phyloP scores from a whole-genome alignment of 2,113 vertebrate genomes.

The Malaclemys terrapin region DNA sequence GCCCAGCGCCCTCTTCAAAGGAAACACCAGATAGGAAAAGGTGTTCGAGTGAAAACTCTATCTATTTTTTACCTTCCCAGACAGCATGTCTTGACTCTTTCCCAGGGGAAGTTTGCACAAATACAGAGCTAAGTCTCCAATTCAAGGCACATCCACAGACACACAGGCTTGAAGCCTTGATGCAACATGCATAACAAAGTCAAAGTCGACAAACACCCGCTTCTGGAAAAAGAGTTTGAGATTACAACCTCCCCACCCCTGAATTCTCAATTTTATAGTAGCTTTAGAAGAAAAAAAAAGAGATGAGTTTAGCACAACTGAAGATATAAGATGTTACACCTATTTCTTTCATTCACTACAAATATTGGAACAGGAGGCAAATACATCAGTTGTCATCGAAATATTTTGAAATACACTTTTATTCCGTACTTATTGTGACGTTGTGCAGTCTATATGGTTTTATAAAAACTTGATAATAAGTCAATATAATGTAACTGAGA shows the following conservation, averaged over 20 bases:
- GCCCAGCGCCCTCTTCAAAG: neutral
- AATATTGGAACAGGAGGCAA: neutral
- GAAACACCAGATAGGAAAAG: neutral
- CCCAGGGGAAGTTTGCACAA: neutral
- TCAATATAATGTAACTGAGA: too few species aligned
- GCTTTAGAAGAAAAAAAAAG: neutral
- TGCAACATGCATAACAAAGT: rapidly evolving
- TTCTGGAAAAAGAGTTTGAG: neutral
- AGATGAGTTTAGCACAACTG: neutral
- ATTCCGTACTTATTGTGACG: too few species aligned
- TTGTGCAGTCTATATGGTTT: too few species aligned
- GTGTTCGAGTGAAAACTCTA: neutral
- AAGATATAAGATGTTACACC: neutral
- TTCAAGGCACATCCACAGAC: neutral
- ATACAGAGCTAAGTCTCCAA: neutral
- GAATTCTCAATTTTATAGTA: neutral
- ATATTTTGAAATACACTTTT: neutral
- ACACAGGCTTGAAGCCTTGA: rapidly evolving
- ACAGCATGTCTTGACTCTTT: rapidly evolving
- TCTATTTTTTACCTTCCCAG: neutral
- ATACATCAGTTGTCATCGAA: neutral
- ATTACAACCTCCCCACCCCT: neutral
- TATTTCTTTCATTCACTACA: neutral
- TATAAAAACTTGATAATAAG: too few species aligned
- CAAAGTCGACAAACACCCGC: too few species aligned